Conservation (phyloP, 2,113 vertebrate genomes). For the Rynchops niger region DNA sequence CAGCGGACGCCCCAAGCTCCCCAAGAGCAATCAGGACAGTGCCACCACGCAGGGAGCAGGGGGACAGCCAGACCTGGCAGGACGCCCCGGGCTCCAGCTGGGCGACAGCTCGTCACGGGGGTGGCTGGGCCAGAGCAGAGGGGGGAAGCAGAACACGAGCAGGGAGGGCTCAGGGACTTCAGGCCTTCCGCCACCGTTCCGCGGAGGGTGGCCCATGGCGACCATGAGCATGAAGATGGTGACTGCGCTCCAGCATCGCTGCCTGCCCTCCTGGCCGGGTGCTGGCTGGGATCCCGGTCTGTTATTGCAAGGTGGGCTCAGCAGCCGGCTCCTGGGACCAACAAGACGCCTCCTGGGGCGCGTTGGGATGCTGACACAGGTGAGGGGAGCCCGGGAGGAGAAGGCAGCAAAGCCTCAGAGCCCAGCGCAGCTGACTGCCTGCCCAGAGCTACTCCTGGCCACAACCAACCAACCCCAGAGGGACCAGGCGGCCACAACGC, state of each 20-base stretch:
- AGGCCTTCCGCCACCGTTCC: neutral
- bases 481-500: neutral
- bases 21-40: neutral
- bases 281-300: neutral
- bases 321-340: neutral
- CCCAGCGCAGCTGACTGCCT: neutral
- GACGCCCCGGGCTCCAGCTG: neutral
- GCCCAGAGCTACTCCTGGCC: neutral
- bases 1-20: fast-evolving
- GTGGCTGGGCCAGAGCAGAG: neutral
- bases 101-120: fast-evolving
- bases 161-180: neutral
- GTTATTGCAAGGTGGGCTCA: neutral
- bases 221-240: neutral
- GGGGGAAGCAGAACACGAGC: neutral
- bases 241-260: neutral
- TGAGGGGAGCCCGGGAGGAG: neutral
- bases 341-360: neutral
- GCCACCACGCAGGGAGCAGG: fast-evolving
- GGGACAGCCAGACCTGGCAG: neutral
- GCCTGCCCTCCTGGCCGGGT: neutral
- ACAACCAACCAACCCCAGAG: neutral
- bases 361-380: fast-evolving
- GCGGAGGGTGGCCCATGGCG: fast-evolving
- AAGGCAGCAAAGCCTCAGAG: neutral